Base-by-base conservation (phyloP, 2,888 invertebrate genomes). In the Ormyrus nitidulus region DNA sequence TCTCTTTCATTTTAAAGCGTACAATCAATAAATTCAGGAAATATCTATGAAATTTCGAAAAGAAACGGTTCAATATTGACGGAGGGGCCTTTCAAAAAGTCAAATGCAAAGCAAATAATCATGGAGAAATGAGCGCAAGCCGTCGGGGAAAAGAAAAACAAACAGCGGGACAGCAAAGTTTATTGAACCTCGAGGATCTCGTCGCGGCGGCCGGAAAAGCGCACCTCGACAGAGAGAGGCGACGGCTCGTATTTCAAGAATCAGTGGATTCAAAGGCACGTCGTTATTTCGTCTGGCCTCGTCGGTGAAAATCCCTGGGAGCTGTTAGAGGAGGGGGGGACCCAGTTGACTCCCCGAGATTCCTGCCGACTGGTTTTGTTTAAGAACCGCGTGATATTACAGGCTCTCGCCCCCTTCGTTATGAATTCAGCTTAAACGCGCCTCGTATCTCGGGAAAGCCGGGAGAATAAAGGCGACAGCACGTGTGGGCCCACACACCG, bases 381-480 rank as follows among this genome's bases (percentile, higher is more conserved):
- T 54, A 58, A 70, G 61, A 68, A 44, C 44, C 68, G 68, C 68
- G 49, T 53, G 61, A 77, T 77, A 70, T 70, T 64, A 49, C 62
- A 51, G 13, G 44, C 34, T 61, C n/a, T 5, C 61, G 56, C 62
- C 69, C 66, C 54, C 66, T 71, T 72, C 71, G 65, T 77, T 77
- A 77, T 58, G 77, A 71, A 77, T 77, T 77, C 65, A 77, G 70
- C 66, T 77, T 77, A 72, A 72, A 72, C 65, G 49, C 59, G 77
- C 10, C 64, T 64, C 69, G 62, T 77, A 70, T 64, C 69, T 64
- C 56, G 13, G 19, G 56, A 59, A 59, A 59, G 7, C 9, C 58
- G 46, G 5, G 64, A 56, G 53, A 46, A 56, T 44, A 66, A 51
- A 58, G 49, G 56, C 53, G 61, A 54, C 11, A 13, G 19, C 58